A percentile compares a stretch with the other conserved stretches of the same genome.
Conservation (phyloP, 2,888 invertebrate species). For the Frankliniella fusca region DNA sequence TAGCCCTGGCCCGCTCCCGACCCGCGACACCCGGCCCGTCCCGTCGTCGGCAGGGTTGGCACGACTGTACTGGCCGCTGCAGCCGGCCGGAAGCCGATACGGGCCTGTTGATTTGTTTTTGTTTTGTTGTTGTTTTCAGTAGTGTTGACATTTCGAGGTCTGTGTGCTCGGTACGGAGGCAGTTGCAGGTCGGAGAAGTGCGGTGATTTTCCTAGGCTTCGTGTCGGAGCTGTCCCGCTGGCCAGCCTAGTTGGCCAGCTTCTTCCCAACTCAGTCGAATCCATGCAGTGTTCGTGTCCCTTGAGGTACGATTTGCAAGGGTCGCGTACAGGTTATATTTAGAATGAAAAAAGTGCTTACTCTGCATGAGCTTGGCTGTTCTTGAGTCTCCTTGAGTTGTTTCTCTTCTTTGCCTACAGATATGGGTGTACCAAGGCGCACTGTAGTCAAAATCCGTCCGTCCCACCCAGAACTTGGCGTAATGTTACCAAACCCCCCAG, state of each 20-base stretch:
- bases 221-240: neutral
- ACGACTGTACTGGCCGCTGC: neutral
- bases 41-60: neutral
- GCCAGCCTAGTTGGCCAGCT: conserved; percentile 3
- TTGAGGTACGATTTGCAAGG: conserved; percentile 17
- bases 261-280: neutral
- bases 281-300: conserved; percentile 5
- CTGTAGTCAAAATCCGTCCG: neutral
- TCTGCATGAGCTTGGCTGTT: neutral
- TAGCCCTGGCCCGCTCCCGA: too few relatives aligned
- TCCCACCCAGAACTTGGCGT: neutral
- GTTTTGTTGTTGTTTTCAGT: conserved; percentile 24
- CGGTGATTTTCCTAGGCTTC: neutral
- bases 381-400: neutral
- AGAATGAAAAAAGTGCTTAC: neutral
- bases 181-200: neutral
- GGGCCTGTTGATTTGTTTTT: conserved; percentile 16
- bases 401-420: neutral
- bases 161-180: neutral
- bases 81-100: conserved; percentile 21
- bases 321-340: conserved; percentile 5
- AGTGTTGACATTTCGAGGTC: conserved; percentile 7
- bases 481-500: conserved; percentile 7
- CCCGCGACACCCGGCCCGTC: too few relatives aligned
- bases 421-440: conserved; percentile 5